phyloP scores from a whole-genome alignment of 2,113 vertebrate species.

The Platycercus adscitus region DNA sequence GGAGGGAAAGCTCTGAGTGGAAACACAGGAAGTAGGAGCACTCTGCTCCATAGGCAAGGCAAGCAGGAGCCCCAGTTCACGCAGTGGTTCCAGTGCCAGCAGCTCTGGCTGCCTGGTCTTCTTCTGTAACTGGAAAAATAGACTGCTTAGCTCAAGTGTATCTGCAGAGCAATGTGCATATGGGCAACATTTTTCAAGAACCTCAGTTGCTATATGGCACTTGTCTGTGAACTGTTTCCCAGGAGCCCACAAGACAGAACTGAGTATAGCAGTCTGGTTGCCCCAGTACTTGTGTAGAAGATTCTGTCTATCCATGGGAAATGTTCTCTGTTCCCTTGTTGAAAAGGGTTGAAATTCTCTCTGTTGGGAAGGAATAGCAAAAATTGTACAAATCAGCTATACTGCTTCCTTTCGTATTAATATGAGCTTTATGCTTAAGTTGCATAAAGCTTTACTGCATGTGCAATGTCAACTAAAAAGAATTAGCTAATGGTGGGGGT shows the following conservation, averaged over 20 bases:
- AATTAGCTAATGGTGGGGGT: not conserved
- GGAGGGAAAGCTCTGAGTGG: not conserved
- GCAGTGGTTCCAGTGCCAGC: not conserved
- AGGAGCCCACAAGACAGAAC: not conserved
- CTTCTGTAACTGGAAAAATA: not conserved
- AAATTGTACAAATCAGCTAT: not conserved
- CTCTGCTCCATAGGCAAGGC: rapidly evolving
- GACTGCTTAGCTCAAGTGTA: rapidly evolving
- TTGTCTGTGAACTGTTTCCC: not conserved
- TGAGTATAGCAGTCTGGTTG: not conserved
- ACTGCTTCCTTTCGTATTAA: not conserved
- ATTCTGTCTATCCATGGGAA: not conserved
- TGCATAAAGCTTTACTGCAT: not conserved
- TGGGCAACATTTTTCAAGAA: not conserved
- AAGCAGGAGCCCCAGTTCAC: not conserved
- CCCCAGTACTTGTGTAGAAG: not conserved
- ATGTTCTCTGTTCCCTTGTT: not conserved
- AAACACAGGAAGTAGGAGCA: rapidly evolving
- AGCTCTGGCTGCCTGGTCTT: not conserved
- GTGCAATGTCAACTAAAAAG: not conserved
- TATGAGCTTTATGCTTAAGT: not conserved
- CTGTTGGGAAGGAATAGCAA: not conserved
- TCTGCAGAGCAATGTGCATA: not conserved
- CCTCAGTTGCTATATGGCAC: rapidly evolving
- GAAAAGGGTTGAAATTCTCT: not conserved